Base-by-base conservation (phyloP, 2,113 vertebrate species). In the Vidua macroura region DNA sequence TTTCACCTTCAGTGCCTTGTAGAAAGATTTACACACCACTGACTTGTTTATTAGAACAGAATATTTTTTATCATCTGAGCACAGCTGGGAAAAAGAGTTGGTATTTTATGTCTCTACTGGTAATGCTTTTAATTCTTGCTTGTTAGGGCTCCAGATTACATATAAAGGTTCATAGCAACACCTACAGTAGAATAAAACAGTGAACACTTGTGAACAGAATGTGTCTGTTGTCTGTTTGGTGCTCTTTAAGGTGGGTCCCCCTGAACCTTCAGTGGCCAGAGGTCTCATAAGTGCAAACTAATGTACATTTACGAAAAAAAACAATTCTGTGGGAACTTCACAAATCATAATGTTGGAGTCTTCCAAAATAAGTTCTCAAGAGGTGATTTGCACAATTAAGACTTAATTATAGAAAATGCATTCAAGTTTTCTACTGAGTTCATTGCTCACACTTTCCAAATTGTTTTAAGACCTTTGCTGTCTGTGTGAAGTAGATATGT, bases 1-100 rank as follows among this genome's bases (percentile, higher is more conserved):
- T 86, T 35, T 79, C 23, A 46, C 83, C 94, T 88, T 90, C 56
- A 48, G 76, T 93, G 78, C 92, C 86, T 96, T 92, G 25, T 63
- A 17, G 77, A 46, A 90, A 64, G 33, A 74, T 88, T 83, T 82
- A 72, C 46, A 53, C 25, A 67, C 16, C 59, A 86, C 49, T 58
- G 76, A 75, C 49, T 79, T 44, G 35, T 85, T 80, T 85, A 35
- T 78, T 85, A 52, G 18, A 88, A 66, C 5, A 55, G 25, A 90
- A 9, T 63, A 51, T 77, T 77, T 81, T 81, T 84, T 33, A 16
- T 86, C 15, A 30, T 37, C 62, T 12, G 24, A 83, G 14, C 49
- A 63, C 22, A 66, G 13, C 52, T 88, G 72, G 52, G n/a, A 91
- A 88, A 59, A 39, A 84, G 30, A 69, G n/a, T 74, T 83, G 39